Evolutionary conservation across 2,797 vertebrate species (phyloP).

Genomic region (Hippopotamyrus pictus): DNA sequence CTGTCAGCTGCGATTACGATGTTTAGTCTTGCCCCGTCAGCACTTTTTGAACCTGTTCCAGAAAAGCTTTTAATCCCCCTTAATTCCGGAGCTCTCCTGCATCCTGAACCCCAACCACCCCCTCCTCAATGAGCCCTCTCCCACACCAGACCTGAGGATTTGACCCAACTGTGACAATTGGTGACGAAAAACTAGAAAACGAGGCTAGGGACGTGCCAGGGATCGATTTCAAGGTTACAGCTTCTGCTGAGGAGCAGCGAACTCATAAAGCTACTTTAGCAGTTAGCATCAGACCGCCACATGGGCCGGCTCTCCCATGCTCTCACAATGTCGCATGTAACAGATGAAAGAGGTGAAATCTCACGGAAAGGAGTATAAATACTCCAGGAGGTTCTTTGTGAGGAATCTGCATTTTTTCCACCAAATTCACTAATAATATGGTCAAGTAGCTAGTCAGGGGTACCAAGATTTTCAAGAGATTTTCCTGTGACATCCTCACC

Average conservation of each 20-base stretch:
- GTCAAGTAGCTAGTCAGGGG: background rate
- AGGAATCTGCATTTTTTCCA: background rate
- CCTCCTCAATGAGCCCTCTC: constrained; percentile 10
- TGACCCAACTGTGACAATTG: background rate
- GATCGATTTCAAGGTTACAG: constrained; percentile 20
- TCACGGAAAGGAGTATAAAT: background rate
- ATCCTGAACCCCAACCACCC: constrained; percentile 43
- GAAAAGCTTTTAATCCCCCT: constrained; percentile 83
- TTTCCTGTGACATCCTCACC: background rate
- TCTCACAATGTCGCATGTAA: background rate
- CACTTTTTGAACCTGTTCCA: constrained; percentile 78
- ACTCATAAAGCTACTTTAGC: background rate
- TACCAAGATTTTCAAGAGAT: background rate
- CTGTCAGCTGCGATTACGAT: constrained; percentile 59
- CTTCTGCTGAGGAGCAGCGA: background rate
- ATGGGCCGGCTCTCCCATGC: background rate
- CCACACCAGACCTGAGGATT: constrained; percentile 30
- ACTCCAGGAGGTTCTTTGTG: background rate
- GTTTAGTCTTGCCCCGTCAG: constrained; percentile 78
- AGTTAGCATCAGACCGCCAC: background rate
- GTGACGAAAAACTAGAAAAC: constrained; percentile 25
- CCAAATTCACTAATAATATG: background rate
- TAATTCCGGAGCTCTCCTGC: constrained; percentile 58
- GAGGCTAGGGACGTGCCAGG: constrained; percentile 31
- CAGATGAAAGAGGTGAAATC: background rate